Evolutionary conservation across 2,797 vertebrate species (phyloP).

Genomic region (Allobates femoralis): DNA sequence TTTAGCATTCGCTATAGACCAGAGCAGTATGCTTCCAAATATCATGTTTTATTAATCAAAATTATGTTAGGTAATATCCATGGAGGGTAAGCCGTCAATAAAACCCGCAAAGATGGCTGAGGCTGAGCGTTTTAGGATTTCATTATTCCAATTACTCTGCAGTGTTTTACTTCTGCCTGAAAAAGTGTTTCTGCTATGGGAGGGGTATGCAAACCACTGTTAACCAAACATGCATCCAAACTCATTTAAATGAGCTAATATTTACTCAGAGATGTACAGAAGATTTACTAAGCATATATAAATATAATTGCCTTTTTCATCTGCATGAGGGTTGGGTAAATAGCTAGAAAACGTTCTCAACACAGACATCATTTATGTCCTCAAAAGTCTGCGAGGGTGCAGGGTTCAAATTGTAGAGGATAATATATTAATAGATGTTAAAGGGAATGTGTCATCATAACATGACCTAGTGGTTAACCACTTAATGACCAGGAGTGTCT

Average conservation of each 20-base stretch:
- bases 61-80: neutral
- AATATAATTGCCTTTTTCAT: conserved; percentile 43
- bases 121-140: neutral
- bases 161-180: neutral
- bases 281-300: conserved; percentile 47
- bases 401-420: neutral
- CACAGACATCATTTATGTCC: conserved; percentile 19
- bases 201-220: conserved; percentile 36
- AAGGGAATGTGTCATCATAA: too few relatives aligned
- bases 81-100: neutral
- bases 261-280: conserved; percentile 37
- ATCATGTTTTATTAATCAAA: neutral
- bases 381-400: neutral
- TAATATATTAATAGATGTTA: neutral
- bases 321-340: conserved; percentile 31
- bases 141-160: conserved; percentile 6
- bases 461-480: too few relatives aligned
- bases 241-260: conserved; percentile 51
- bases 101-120: neutral
- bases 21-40: neutral
- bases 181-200: conserved; percentile 26
- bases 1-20: neutral
- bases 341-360: conserved; percentile 10
- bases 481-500: too few relatives aligned
- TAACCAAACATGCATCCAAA: conserved; percentile 44